A percentile compares a stretch with the other conserved stretches of the same genome.
Evolutionary conservation across 2,888 invertebrate genomes (phyloP).

Genomic region (Acleris literana): DNA sequence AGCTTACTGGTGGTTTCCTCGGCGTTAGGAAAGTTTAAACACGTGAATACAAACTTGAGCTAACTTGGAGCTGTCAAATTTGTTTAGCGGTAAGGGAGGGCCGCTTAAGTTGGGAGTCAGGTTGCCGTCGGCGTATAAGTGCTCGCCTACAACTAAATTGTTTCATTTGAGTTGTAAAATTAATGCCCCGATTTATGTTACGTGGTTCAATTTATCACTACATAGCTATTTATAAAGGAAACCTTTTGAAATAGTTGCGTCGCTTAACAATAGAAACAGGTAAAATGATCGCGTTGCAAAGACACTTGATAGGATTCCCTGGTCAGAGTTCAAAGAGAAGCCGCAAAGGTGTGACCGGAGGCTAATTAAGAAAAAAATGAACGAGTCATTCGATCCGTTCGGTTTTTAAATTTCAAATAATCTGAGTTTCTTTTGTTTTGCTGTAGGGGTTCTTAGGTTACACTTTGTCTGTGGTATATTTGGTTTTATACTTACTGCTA

Average conservation of each 20-base stretch:
- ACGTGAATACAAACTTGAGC: conserved; percentile 73
- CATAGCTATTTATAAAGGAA: conserved; percentile 46
- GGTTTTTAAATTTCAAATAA: conserved; percentile 30
- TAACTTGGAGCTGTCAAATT: conserved; percentile 83
- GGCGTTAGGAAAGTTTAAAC: conserved; percentile 53
- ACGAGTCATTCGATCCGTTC: conserved; percentile 54
- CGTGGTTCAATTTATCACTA: conserved; percentile 50
- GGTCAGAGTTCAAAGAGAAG: conserved; percentile 77
- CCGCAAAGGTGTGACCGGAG: conserved; percentile 64
- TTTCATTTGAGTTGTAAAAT: conserved; percentile 81
- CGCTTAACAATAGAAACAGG: conserved; percentile 51
- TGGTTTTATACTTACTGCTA: background rate
- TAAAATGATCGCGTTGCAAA: conserved; percentile 65
- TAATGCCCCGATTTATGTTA: conserved; percentile 77
- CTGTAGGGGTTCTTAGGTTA: background rate
- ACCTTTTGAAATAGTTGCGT: conserved; percentile 60
- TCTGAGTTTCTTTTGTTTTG: conserved; percentile 13
- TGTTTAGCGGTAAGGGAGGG: conserved; percentile 80
- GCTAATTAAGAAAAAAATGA: conserved; percentile 67
- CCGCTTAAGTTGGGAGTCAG: conserved; percentile 71
- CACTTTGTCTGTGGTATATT: background rate
- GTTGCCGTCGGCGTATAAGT: conserved; percentile 76
- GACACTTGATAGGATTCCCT: conserved; percentile 67
- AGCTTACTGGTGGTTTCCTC: conserved; percentile 31
- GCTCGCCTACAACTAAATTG: conserved; percentile 78